Evolutionary conservation across 2,888 invertebrate genomes (phyloP), one percentile per base, ranked within the genome.

Genomic region (Hyles lineata): DNA sequence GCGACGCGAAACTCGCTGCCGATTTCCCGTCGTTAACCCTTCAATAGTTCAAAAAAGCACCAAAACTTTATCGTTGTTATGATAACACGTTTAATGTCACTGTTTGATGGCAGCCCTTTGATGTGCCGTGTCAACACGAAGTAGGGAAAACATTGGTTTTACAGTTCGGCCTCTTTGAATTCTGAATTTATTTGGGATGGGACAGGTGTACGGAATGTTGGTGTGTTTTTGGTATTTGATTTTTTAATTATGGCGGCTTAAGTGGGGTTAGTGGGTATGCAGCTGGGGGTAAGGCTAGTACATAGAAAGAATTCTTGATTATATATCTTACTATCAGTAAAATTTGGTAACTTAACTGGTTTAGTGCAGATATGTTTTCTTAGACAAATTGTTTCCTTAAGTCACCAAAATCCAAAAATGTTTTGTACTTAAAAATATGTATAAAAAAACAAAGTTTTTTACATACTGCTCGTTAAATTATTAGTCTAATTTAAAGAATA

Each of bases 21-120:
- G 74, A 79, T 83, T 83, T 85, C 83, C 86, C 73, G 80, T 76
- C 77, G 74, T 83, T 80, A 83, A 85, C 78, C 72, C 76, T 83
- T 85, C 83, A 83, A 85, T 85, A 81, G 76, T 35, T 73, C 73
- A 74, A 73, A 58, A 43, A 35, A 11, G 71, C 32, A 70, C 74
- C 70, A 78, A 81, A 83, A 76, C 77, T 79, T 79, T 76, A 79
- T 77, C 77, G 77, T 75, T 76, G 78, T 79, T 82, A 80, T 76
- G 74, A 78, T 84, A 85, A 81, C 85, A 82, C 80, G 79, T 67
- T 17, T 21, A 17, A 81, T 72, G 76, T 72, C 79, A 78, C 74
- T 71, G 74, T 81, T 79, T 80, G 81, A 79, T 52, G 75, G 76
- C 75, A 76, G 77, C 74, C 79, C 77, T 86, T 82, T 86, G 85